Conservation (phyloP, 2,113 vertebrate species). For the Micronycteris hirsuta region DNA sequence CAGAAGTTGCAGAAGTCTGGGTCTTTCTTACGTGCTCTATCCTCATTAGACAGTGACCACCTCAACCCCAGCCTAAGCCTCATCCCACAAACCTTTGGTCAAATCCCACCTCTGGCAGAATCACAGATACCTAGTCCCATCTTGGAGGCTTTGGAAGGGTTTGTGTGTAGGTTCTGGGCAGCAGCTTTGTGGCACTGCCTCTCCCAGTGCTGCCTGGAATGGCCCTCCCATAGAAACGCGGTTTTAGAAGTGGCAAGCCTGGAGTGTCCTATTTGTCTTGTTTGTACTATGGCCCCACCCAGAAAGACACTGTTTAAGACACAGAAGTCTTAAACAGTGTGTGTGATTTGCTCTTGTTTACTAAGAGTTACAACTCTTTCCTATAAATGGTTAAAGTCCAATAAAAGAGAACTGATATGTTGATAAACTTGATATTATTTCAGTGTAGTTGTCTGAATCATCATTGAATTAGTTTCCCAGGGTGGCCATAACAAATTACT, state of each 20-base stretch:
- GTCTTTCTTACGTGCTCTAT: neutral
- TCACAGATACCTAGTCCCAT: neutral
- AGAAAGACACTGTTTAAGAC: no score
- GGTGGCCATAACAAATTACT: neutral
- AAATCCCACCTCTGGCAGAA: neutral
- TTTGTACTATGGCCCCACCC: neutral
- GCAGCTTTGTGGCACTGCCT: neutral
- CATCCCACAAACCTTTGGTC: neutral
- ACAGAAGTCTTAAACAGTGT: constrained; percentile 36
- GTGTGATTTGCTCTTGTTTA: constrained; percentile 54
- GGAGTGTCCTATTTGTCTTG: neutral
- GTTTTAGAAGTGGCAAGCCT: neutral
- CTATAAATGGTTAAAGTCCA: constrained; percentile 43
- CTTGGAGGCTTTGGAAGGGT: neutral
- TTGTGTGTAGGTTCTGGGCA: neutral
- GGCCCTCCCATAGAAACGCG: neutral
- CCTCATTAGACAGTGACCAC: neutral
- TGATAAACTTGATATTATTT: constrained; percentile 73
- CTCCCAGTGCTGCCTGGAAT: neutral
- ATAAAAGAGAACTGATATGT: constrained; percentile 64
- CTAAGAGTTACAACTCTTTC: constrained; percentile 57
- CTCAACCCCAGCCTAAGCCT: neutral
- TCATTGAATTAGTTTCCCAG: neutral
- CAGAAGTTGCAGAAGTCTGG: neutral
- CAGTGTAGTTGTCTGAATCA: constrained; percentile 53